These are phyloP conservation scores for Poeciliopsis occidentalis DNA, from an alignment of 2,113 vertebrate species.

Conservation along the genomic window DNA sequence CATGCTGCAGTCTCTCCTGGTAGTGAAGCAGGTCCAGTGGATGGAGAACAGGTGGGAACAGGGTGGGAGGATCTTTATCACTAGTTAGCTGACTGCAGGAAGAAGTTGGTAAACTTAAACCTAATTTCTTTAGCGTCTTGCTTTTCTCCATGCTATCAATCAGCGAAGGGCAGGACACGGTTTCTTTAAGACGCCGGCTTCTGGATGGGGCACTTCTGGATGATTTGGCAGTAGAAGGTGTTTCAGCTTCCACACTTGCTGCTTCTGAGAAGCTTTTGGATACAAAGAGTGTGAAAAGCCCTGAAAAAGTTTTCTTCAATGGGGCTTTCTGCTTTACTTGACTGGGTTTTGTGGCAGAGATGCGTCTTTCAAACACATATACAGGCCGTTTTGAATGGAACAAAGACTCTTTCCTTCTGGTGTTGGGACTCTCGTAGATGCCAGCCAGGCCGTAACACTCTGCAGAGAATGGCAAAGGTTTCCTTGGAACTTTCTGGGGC, in stretches of 20 bases:
- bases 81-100: slow-evolving; percentile 10
- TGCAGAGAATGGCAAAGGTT: slow-evolving; percentile 62
- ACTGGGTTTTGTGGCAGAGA: slow-evolving; percentile 20
- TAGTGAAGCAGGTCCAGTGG: slow-evolving; percentile 72
- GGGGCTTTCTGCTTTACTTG: slow-evolving; percentile 18
- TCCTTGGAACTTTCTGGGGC: slow-evolving; percentile 19
- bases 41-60: slow-evolving; percentile 59
- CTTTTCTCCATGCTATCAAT: slow-evolving; percentile 19
- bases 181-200: slow-evolving; percentile 33
- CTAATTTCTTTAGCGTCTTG: neutral
- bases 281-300: slow-evolving; percentile 36
- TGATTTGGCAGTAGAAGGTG: slow-evolving; percentile 47
- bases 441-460: slow-evolving; percentile 69
- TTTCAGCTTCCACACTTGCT: slow-evolving; percentile 61
- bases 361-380: slow-evolving; percentile 62
- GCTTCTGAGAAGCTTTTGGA: slow-evolving; percentile 55
- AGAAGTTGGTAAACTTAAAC: slow-evolving; percentile 10
- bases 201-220: slow-evolving; percentile 28
- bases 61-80: slow-evolving; percentile 23
- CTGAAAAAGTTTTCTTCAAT: slow-evolving; percentile 29
- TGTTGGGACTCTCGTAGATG: slow-evolving; percentile 79
- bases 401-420: slow-evolving; percentile 80
- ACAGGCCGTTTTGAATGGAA: slow-evolving; percentile 69
- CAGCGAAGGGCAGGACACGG: slow-evolving; percentile 53
- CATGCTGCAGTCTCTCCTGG: slow-evolving; percentile 65